Evolutionary conservation across 2,797 vertebrate species (phyloP).

Genomic region (Megalops cyprinoides): DNA sequence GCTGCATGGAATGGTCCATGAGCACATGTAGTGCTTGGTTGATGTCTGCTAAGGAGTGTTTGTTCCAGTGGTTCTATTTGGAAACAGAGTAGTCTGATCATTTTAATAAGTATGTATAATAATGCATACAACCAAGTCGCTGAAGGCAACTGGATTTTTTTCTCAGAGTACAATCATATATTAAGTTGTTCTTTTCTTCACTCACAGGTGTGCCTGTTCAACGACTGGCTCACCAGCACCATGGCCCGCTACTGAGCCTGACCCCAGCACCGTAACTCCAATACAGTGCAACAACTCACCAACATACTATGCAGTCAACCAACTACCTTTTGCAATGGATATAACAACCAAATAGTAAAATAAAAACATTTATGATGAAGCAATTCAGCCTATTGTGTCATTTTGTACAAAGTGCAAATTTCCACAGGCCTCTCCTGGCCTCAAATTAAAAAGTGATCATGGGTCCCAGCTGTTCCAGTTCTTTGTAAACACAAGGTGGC

Average conservation of each 20-base stretch:
- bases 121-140: background rate
- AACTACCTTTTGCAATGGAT: background rate
- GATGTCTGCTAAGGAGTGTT: background rate
- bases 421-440: background rate
- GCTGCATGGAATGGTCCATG: background rate
- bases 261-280: background rate
- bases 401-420: background rate
- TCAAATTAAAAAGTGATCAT: background rate
- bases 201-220: slow-evolving; percentile 57
- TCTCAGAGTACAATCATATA: background rate
- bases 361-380: background rate
- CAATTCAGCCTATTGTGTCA: background rate
- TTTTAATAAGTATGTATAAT: background rate
- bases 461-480: no score
- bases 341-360: background rate
- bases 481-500: background rate
- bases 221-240: slow-evolving; percentile 48
- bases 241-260: slow-evolving; percentile 50
- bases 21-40: background rate
- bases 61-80: background rate
- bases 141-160: background rate
- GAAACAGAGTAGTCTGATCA: background rate
- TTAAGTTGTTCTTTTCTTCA: slow-evolving; percentile 23
- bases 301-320: background rate
- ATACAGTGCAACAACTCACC: background rate